These are phyloP conservation scores for Eulemur rubriventer DNA, from an alignment of 2,797 vertebrate species.

Conservation along the genomic window DNA sequence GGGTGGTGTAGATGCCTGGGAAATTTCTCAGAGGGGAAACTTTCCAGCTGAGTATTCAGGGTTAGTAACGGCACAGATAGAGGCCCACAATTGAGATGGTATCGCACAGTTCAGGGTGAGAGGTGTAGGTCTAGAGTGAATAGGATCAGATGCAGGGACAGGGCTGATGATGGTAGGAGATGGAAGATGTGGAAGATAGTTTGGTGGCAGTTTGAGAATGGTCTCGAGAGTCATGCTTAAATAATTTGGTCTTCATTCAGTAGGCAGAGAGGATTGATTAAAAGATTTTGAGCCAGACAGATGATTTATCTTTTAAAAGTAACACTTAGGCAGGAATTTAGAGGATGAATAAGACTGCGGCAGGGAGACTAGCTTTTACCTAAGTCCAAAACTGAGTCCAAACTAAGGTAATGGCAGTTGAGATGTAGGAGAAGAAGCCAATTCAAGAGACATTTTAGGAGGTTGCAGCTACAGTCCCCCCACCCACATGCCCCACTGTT, in stretches of 20 bases:
- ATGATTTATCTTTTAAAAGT: neutral
- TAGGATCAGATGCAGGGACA: neutral
- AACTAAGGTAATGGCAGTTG: neutral
- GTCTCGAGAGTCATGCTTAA: neutral
- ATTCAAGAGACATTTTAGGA: neutral
- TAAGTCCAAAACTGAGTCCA: neutral
- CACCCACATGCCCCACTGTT: neutral
- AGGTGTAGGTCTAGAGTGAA: neutral
- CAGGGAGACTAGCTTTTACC: neutral
- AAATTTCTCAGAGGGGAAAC: neutral
- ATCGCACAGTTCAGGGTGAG: neutral
- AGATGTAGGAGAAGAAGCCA: neutral
- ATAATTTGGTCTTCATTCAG: neutral
- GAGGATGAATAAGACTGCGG: neutral
- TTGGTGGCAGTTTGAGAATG: neutral
- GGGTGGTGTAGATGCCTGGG: neutral
- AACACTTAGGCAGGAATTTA: neutral
- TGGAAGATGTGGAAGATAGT: neutral
- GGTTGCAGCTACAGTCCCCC: neutral
- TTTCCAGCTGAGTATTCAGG: neutral
- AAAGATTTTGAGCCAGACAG: neutral
- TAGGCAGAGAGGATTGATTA: neutral
- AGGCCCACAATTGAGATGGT: neutral
- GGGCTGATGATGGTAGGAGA: neutral
- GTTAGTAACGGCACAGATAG: neutral